These are phyloP conservation scores for Polypedilum pembai DNA, from an alignment of 1,140 invertebrate genomes.

Conservation along the genomic window DNA sequence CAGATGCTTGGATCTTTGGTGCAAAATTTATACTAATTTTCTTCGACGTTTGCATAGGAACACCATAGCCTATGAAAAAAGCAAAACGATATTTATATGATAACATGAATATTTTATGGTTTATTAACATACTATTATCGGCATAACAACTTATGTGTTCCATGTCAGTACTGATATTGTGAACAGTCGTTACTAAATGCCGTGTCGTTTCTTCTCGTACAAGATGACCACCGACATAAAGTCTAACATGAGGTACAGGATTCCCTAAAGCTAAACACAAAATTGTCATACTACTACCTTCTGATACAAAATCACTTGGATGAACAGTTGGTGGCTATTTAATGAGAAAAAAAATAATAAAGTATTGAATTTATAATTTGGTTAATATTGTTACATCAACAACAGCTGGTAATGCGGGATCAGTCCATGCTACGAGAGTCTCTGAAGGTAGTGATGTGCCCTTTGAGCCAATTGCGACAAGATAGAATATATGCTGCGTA, in stretches of 20 bases:
- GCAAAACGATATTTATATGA: not conserved
- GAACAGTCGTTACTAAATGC: constrained; percentile 72
- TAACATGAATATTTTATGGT: not conserved
- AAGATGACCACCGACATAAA: constrained; percentile 60
- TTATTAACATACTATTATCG: constrained; percentile 55
- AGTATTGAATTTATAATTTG: not conserved
- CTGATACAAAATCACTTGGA: constrained; percentile 68
- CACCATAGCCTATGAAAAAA: constrained; percentile 50
- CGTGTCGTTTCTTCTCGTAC: constrained; percentile 66
- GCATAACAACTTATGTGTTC: constrained; percentile 75
- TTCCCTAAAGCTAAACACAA: constrained; percentile 73
- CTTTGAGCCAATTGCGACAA: constrained; percentile 57
- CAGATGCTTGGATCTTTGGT: constrained; percentile 63
- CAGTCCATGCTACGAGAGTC: constrained; percentile 74
- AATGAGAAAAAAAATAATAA: constrained; percentile 27
- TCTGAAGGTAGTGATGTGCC: constrained; percentile 65
- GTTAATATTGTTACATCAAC: constrained; percentile 56
- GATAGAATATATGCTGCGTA: constrained; percentile 68
- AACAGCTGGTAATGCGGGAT: constrained; percentile 74
- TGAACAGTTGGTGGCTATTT: constrained; percentile 69
- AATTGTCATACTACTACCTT: constrained; percentile 75
- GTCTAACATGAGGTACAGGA: constrained; percentile 70
- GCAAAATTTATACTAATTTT: constrained; percentile 67
- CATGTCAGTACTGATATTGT: constrained; percentile 74
- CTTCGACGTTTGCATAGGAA: constrained; percentile 69